These are phyloP conservation scores for Microplitis manilae DNA, from an alignment of 2,888 invertebrate species.

Conservation along the genomic window DNA sequence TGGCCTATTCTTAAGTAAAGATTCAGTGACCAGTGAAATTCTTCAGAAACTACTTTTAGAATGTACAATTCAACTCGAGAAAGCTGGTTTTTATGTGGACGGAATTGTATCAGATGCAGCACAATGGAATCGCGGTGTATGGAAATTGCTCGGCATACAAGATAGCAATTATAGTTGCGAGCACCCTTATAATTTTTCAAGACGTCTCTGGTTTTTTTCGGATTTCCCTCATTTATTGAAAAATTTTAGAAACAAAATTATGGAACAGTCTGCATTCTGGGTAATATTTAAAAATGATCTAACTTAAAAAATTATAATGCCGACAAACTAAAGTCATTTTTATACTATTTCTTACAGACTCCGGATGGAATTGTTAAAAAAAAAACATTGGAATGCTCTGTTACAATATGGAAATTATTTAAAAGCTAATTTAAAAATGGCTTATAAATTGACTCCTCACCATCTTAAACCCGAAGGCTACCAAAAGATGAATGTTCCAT, in stretches of 20 bases:
- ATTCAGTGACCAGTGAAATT: too few species aligned
- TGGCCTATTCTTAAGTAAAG: too few species aligned
- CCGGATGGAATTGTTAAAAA: conserved; percentile 43
- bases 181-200: too few species aligned
- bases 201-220: background rate
- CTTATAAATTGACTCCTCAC: conserved; percentile 36
- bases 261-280: conserved; percentile 46
- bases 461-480: conserved; percentile 44
- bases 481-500: too few species aligned
- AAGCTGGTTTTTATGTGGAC: too few species aligned
- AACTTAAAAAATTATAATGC: background rate
- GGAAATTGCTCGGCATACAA: too few species aligned
- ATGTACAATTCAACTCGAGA: too few species aligned
- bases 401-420: conserved; percentile 25
- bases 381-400: conserved; percentile 40
- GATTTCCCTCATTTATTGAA: conserved; percentile 56
- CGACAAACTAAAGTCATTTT: too few species aligned
- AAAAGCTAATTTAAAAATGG: conserved; percentile 30
- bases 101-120: too few species aligned
- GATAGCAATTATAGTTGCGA: too few species aligned
- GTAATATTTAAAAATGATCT: conserved; percentile 31
- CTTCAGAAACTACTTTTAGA: too few species aligned
- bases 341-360: conserved; percentile 33
- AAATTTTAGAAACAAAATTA: conserved; percentile 47
- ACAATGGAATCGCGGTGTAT: too few species aligned